Percentiles rank a stretch among this genome's conserved stretches.
phyloP scores from a whole-genome alignment of 2,888 invertebrate genomes.

The Fragum sueziense region DNA sequence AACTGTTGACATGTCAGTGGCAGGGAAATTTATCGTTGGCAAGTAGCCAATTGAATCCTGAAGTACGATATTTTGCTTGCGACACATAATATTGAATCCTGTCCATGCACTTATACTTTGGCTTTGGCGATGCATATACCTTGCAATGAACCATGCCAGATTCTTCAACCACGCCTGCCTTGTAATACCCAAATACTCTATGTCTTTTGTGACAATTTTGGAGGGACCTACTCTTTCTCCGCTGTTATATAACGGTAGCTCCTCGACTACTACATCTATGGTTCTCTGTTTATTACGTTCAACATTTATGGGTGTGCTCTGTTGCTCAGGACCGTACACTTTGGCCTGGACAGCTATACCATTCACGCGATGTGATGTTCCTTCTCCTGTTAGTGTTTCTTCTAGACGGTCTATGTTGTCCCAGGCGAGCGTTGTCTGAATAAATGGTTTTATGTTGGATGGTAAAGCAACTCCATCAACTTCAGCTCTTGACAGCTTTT shows the following conservation, averaged over 20 bases:
- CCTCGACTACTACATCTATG: too few relatives aligned
- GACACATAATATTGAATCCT: background rate
- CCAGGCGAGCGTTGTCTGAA: conserved; percentile 1
- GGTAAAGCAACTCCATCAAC: conserved; percentile 25
- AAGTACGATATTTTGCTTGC: background rate
- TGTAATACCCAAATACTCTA: too few relatives aligned
- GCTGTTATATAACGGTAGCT: too few relatives aligned
- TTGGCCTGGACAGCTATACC: conserved; percentile 47
- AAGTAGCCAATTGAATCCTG: conserved; percentile 19
- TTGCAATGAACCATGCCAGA: too few relatives aligned
- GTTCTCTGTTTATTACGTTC: too few relatives aligned
- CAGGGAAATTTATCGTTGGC: conserved; percentile 13
- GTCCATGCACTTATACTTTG: background rate
- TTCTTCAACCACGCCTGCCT: too few relatives aligned
- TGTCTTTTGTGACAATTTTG: too few relatives aligned
- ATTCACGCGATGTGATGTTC: conserved; percentile 63
- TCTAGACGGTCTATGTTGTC: conserved; percentile 64
- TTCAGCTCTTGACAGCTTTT: conserved; percentile 43
- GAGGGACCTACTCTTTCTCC: too few relatives aligned
- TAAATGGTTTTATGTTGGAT: conserved; percentile 19
- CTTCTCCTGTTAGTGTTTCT: conserved; percentile 53
- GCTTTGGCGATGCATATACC: too few relatives aligned
- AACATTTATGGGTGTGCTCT: too few relatives aligned
- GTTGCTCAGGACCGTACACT: too few relatives aligned
- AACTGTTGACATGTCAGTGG: background rate